A percentile compares a stretch with the other conserved stretches of the same genome.
phyloP scores from a whole-genome alignment of 2,888 invertebrate species.

The Orchestes rusci region DNA sequence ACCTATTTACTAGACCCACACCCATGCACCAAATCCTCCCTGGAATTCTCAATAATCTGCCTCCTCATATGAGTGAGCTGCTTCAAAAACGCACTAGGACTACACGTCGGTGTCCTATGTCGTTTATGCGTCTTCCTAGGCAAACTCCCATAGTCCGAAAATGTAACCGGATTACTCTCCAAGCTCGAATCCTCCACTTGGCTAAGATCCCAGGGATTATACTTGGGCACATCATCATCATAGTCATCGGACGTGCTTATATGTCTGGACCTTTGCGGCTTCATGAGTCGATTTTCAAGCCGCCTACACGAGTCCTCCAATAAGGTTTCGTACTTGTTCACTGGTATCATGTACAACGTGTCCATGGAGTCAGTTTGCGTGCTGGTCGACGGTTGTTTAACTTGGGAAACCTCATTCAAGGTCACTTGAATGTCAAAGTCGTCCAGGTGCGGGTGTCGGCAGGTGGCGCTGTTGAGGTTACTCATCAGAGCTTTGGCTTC shows the following conservation, averaged over 20 bases:
- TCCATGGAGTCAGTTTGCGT: conserved; percentile 21
- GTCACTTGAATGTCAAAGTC: conserved; percentile 39
- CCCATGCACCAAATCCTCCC: conserved; percentile 42
- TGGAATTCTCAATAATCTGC: conserved; percentile 49
- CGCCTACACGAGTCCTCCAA: conserved; percentile 39
- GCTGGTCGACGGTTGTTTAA: conserved; percentile 16
- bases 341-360: conserved; percentile 28
- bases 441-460: conserved; percentile 19
- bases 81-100: conserved; percentile 52
- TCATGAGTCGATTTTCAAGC: conserved; percentile 36
- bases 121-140: conserved; percentile 34
- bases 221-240: conserved; percentile 17
- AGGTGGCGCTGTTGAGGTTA: conserved; percentile 30
- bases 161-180: conserved; percentile 37
- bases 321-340: conserved; percentile 40
- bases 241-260: conserved; percentile 19
- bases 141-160: conserved; percentile 43
- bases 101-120: conserved; percentile 33
- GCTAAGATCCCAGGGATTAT: conserved; percentile 28
- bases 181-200: conserved; percentile 40
- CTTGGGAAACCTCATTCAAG: conserved; percentile 32
- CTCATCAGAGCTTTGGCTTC: conserved; percentile 42
- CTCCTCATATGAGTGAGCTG: conserved; percentile 52
- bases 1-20: no score
- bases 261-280: conserved; percentile 19